Conservation (phyloP, 2,797 vertebrate genomes). For the Holocentrus rufus region DNA sequence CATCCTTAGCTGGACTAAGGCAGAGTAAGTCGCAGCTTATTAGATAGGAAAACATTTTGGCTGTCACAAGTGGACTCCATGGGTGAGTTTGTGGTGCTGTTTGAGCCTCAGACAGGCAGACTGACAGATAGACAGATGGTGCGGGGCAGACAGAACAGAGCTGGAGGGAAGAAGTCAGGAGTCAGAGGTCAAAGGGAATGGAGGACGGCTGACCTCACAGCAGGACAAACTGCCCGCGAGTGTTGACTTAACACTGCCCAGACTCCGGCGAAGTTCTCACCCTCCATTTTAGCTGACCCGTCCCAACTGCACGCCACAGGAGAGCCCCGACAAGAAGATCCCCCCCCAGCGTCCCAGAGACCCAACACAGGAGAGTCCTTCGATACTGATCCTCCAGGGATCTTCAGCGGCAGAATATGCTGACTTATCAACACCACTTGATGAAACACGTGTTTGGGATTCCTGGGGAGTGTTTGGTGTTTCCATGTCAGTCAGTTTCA, state of each 20-base stretch:
- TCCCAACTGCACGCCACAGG: slow-evolving; percentile 53
- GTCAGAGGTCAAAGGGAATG: slow-evolving; percentile 67
- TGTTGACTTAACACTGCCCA: slow-evolving; percentile 70
- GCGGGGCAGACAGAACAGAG: slow-evolving; percentile 43
- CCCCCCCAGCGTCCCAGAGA: slow-evolving; percentile 39
- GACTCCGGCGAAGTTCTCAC: slow-evolving; percentile 51
- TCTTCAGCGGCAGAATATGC: slow-evolving; percentile 62
- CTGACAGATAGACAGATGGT: slow-evolving; percentile 27
- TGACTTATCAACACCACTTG: slow-evolving; percentile 74
- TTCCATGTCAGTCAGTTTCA: slow-evolving; percentile 64
- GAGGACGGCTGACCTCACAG: slow-evolving; percentile 62
- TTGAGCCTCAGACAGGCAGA: slow-evolving; percentile 31
- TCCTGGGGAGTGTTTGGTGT: slow-evolving; percentile 62
- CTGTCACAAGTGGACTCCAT: neutral
- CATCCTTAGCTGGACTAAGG: neutral
- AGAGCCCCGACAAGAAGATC: slow-evolving; percentile 45
- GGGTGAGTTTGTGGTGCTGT: neutral
- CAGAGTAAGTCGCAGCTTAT: neutral
- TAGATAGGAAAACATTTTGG: neutral
- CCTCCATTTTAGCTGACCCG: slow-evolving; percentile 58
- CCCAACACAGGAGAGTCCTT: slow-evolving; percentile 59
- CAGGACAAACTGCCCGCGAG: slow-evolving; percentile 61
- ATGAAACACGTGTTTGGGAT: slow-evolving; percentile 72
- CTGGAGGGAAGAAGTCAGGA: slow-evolving; percentile 55
- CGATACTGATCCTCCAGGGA: slow-evolving; percentile 60